Evolutionary conservation across 2,113 vertebrate genomes (phyloP).

Genomic region (Pholis gunnellus): DNA sequence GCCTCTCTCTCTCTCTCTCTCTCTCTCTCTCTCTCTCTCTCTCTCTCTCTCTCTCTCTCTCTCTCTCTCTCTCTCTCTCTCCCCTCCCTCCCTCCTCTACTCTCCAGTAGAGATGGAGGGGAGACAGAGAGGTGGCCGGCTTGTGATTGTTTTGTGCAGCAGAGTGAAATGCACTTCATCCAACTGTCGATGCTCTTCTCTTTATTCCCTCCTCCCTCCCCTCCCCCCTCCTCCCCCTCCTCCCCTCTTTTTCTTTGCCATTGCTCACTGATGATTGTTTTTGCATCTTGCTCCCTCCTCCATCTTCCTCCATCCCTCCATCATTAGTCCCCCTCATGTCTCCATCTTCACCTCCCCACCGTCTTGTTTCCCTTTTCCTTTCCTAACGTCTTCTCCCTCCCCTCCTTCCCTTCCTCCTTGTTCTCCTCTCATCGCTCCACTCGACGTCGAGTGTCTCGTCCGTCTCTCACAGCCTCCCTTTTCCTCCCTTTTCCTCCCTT

Average conservation of each 20-base stretch:
- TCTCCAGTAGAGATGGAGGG: neutral
- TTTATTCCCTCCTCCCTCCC: neutral
- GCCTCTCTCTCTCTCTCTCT: neutral
- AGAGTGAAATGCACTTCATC: slow-evolving; percentile 61
- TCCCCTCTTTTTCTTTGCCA: neutral
- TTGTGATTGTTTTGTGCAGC: slow-evolving; percentile 68
- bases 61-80: neutral
- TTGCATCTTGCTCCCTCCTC: neutral
- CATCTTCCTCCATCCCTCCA: neutral
- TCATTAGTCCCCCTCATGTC: neutral
- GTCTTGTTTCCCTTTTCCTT: neutral
- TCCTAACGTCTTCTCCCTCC: neutral
- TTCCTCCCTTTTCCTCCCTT: neutral
- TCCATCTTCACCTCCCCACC: neutral
- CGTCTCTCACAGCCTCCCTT: neutral
- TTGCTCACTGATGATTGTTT: slow-evolving; percentile 1
- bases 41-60: slow-evolving; percentile 10
- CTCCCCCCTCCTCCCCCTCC: too few species aligned
- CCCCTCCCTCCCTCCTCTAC: slow-evolving; percentile 24
- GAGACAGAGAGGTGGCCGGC: slow-evolving; percentile 12
- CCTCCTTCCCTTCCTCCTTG: neutral
- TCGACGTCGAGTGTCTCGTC: neutral
- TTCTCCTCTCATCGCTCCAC: neutral
- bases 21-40: neutral
- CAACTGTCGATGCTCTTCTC: slow-evolving; percentile 9